These are phyloP conservation scores for Philopotamus ludificatus DNA, from an alignment of 1,140 invertebrate genomes.

Conservation along the genomic window DNA sequence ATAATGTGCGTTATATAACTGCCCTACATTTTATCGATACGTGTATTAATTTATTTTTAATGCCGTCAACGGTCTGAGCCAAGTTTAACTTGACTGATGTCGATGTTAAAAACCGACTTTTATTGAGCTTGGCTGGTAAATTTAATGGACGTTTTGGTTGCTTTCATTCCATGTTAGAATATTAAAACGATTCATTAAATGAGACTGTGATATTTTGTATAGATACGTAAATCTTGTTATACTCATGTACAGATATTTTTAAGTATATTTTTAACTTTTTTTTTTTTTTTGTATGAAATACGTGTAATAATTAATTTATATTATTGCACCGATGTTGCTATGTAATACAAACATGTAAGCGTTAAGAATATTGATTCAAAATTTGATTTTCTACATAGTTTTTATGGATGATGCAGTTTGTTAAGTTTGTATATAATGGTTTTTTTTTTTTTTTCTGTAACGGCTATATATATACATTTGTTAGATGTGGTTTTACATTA, in stretches of 20 bases:
- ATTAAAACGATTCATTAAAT: conserved; percentile 41
- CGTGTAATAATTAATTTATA: conserved; percentile 10
- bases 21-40: too few species aligned
- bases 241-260: conserved; percentile 14
- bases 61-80: conserved; percentile 32
- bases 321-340: background rate
- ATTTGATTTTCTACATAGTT: too few species aligned
- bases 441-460: too few species aligned
- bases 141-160: conserved; percentile 40
- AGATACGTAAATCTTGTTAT: conserved; percentile 27
- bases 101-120: conserved; percentile 11
- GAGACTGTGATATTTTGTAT: conserved; percentile 41
- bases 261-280: conserved; percentile 2
- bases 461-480: too few species aligned
- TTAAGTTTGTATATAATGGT: too few species aligned
- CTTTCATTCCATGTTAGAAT: conserved; percentile 22
- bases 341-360: too few species aligned
- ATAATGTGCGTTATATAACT: too few species aligned
- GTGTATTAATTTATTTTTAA: conserved; percentile 1
- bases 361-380: too few species aligned
- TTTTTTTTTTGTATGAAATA: conserved; percentile 20
- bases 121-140: conserved; percentile 22
- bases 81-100: conserved; percentile 28
- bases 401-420: too few species aligned
- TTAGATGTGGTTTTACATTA: too few species aligned